phyloP scores from a whole-genome alignment of 2,113 vertebrate species.

The Sceloporus tristichus region DNA sequence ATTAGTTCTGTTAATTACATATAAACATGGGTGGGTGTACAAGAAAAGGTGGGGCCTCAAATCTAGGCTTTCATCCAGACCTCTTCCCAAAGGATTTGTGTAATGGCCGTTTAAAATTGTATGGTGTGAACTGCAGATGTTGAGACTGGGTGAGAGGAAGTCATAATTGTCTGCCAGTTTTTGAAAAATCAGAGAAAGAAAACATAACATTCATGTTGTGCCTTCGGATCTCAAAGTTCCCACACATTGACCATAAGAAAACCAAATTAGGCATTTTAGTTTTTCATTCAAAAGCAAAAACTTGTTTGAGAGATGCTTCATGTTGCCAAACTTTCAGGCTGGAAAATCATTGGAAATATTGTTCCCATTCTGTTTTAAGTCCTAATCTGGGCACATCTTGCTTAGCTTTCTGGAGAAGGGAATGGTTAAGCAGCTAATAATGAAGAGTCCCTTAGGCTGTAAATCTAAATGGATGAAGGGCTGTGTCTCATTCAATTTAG shows the following conservation, averaged over 20 bases:
- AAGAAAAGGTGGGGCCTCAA: neutral
- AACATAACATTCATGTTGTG: neutral
- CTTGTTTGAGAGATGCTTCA: neutral
- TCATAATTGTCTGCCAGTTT: neutral
- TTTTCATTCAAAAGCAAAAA: neutral
- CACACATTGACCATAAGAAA: neutral
- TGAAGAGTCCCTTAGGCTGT: neutral
- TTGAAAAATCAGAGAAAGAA: neutral
- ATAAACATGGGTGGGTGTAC: neutral
- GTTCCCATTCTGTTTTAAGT: neutral
- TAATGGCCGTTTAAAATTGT: neutral
- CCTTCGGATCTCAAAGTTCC: neutral
- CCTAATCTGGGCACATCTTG: neutral
- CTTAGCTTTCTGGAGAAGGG: neutral
- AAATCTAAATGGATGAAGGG: neutral
- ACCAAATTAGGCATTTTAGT: neutral
- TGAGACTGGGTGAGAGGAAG: neutral
- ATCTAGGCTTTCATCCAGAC: neutral
- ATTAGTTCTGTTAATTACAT: neutral
- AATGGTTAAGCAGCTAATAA: neutral
- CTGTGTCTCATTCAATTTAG: neutral
- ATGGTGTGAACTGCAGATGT: slow-evolving; percentile 1
- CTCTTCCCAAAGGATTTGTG: neutral
- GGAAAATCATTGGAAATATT: neutral
- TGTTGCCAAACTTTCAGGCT: neutral